These are phyloP conservation scores for Lagodon rhomboides DNA, from an alignment of 2,797 vertebrate species.

Conservation along the genomic window DNA sequence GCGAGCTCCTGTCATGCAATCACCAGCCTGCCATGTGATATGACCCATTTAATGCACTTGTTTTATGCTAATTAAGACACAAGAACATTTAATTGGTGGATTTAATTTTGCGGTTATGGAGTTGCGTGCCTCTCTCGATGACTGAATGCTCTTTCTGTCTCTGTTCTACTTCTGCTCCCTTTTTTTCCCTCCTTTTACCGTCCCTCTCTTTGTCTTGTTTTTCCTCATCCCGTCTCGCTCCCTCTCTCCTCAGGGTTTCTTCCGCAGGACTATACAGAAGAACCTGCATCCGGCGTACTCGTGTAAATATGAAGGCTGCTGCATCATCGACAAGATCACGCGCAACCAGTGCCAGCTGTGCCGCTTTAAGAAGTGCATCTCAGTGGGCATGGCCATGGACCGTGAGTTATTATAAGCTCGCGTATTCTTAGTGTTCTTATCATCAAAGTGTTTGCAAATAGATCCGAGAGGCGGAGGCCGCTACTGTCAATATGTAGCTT, in stretches of 20 bases:
- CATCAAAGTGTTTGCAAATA: neutral
- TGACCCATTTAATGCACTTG: constrained; percentile 14
- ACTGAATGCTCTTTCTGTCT: constrained; percentile 2
- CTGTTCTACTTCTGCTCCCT: neutral
- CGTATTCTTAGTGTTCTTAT: neutral
- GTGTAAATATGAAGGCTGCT: constrained; percentile 98
- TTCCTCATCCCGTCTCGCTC: neutral
- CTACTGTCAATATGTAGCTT: neutral
- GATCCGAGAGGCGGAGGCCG: neutral
- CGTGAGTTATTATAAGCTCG: constrained; percentile 84
- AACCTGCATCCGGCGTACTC: constrained; percentile 97
- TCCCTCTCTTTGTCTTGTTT: neutral
- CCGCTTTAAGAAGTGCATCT: constrained; percentile 97
- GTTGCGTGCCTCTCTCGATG: neutral
- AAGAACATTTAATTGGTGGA: constrained; percentile 34
- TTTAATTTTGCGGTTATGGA: constrained; percentile 19
- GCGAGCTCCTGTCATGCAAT: constrained; percentile 5
- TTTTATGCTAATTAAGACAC: constrained; percentile 39
- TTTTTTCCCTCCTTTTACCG: neutral
- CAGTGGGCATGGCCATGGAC: constrained; percentile 99
- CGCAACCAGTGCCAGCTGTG: constrained; percentile 99
- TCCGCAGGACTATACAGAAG: constrained; percentile 98
- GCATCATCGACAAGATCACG: constrained; percentile 98
- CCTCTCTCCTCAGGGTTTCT: constrained; percentile 90
- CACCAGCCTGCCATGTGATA: constrained; percentile 49